phyloP scores from a whole-genome alignment of 2,797 vertebrate genomes.

The Lacerta viridis region DNA sequence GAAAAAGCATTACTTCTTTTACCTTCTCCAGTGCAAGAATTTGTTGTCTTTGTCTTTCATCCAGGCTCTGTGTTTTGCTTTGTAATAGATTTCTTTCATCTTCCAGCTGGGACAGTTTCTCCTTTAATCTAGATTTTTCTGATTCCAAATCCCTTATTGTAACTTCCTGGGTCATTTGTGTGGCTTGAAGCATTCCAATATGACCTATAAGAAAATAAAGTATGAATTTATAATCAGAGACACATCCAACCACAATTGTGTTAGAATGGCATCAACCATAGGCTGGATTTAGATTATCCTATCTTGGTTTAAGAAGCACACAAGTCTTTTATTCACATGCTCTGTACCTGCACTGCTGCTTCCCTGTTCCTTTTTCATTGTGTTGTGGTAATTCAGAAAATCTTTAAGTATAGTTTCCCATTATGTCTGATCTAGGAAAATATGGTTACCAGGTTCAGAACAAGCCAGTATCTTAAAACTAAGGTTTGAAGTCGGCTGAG shows the following conservation, averaged over 20 bases:
- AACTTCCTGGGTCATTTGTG: conserved; percentile 97
- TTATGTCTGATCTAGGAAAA: too few species aligned
- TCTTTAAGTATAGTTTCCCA: too few species aligned
- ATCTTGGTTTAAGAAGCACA: neutral
- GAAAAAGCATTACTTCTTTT: conserved; percentile 19
- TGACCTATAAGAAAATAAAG: conserved; percentile 86
- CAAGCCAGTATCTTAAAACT: neutral
- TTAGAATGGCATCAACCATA: neutral
- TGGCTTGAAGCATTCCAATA: conserved; percentile 97
- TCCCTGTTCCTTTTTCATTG: too few species aligned
- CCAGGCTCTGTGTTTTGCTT: conserved; percentile 91
- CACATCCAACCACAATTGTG: neutral
- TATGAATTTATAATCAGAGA: conserved; percentile 56
- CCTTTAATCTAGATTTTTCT: conserved; percentile 92
- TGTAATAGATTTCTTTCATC: conserved; percentile 92
- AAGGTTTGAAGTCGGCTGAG: neutral
- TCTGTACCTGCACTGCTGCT: too few species aligned
- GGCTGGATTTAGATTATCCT: neutral
- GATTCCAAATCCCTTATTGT: conserved; percentile 97
- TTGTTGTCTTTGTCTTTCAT: conserved; percentile 94
- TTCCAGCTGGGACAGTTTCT: conserved; percentile 92
- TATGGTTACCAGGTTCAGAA: too few species aligned
- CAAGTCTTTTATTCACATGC: too few species aligned
- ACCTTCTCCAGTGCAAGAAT: conserved; percentile 94
- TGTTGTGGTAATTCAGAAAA: too few species aligned